Percentiles rank a stretch among this genome's conserved stretches.
These are phyloP conservation scores for Geococcyx californianus DNA, from an alignment of 2,113 vertebrate genomes.

Conservation along the genomic window DNA sequence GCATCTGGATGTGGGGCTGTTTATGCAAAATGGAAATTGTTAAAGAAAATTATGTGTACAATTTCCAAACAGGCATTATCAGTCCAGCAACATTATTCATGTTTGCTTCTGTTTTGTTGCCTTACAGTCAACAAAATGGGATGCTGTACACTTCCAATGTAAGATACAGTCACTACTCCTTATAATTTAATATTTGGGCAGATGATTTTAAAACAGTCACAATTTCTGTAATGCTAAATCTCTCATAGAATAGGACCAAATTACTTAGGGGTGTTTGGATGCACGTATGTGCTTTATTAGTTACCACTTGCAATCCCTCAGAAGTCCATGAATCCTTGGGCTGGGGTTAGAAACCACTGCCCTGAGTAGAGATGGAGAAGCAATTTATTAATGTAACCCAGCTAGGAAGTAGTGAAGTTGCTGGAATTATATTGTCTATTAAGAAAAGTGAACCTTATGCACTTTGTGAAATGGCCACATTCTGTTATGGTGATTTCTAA, in stretches of 20 bases:
- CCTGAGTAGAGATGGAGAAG: neutral
- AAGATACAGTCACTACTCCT: neutral
- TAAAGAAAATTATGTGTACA: neutral
- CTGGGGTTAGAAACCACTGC: neutral
- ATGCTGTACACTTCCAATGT: neutral
- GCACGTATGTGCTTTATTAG: neutral
- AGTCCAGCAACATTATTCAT: neutral
- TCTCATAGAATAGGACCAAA: neutral
- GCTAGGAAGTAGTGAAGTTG: neutral
- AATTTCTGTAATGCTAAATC: neutral
- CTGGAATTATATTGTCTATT: neutral
- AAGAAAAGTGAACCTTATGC: neutral
- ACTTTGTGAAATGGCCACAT: neutral
- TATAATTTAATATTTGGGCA: neutral
- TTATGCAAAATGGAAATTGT: neutral
- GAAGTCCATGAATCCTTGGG: neutral
- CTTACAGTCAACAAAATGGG: neutral
- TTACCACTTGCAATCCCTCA: neutral
- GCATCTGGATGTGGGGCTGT: neutral
- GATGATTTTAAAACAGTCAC: neutral
- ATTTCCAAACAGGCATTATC: neutral
- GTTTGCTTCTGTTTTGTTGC: neutral
- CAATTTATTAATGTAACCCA: neutral
- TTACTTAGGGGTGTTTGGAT: neutral
- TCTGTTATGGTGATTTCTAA: neutral